phyloP scores from a whole-genome alignment of 2,888 invertebrate genomes.

The Leptarthrus brevirostris region DNA sequence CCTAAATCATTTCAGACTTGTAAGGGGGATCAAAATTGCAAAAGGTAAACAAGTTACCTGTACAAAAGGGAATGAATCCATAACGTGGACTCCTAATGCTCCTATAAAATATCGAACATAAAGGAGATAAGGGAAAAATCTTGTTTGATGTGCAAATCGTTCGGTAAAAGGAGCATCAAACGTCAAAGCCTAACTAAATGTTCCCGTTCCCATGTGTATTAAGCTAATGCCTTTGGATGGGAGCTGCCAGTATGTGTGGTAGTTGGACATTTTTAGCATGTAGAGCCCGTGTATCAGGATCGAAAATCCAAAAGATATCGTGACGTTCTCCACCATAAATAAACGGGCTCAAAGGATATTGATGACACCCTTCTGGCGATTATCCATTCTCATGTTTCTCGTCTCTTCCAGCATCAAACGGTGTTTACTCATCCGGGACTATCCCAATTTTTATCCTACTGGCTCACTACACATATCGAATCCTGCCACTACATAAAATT shows the following conservation, averaged over 20 bases:
- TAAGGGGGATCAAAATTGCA: not conserved
- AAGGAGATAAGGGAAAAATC: constrained; percentile 8
- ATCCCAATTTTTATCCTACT: not conserved
- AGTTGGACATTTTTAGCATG: not conserved
- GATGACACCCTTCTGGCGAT: constrained; percentile 16
- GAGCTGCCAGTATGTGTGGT: not conserved
- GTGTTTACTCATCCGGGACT: not conserved
- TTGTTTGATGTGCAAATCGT: constrained; percentile 26
- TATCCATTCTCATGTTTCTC: not conserved
- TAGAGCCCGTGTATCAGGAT: not conserved
- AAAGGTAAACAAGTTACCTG: too few species aligned
- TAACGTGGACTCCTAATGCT: too few species aligned
- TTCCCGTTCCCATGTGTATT: not conserved
- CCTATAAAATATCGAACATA: not conserved
- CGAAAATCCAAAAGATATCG: constrained; percentile 15
- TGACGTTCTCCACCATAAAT: constrained; percentile 17
- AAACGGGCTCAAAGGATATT: constrained; percentile 16
- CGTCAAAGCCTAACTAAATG: not conserved
- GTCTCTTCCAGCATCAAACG: not conserved
- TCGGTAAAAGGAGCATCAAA: constrained; percentile 1
- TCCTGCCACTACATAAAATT: not conserved
- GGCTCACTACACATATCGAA: not conserved
- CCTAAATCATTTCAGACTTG: not conserved
- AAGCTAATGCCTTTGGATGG: not conserved
- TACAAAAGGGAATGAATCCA: too few species aligned